These are phyloP conservation scores for Misgurnus mizolepis DNA, from an alignment of 2,113 vertebrate species.

Conservation along the genomic window DNA sequence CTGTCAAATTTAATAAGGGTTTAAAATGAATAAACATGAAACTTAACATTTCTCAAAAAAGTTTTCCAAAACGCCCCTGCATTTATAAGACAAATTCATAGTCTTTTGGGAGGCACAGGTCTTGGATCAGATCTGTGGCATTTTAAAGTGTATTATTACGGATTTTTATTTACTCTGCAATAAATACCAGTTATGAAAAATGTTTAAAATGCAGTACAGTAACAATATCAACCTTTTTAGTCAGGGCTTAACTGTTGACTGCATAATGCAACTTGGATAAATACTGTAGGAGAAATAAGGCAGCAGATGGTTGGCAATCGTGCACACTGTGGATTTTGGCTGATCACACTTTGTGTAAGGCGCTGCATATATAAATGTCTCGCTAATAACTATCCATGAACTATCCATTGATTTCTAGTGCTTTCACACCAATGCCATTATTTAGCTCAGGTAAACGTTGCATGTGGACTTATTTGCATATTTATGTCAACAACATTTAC, in stretches of 20 bases:
- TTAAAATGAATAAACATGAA: neutral
- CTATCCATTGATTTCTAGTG: too few relatives aligned
- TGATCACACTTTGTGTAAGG: slow-evolving; percentile 15
- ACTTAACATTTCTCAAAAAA: neutral
- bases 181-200: neutral
- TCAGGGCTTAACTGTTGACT: too few relatives aligned
- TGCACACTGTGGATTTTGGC: neutral
- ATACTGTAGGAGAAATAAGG: neutral
- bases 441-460: too few relatives aligned
- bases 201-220: neutral
- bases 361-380: neutral
- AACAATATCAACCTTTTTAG: too few relatives aligned
- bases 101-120: neutral
- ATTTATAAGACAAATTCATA: neutral
- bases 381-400: too few relatives aligned
- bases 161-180: neutral
- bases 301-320: slow-evolving; percentile 19
- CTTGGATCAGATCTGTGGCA: neutral
- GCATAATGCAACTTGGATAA: neutral
- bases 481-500: too few relatives aligned
- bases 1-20: neutral
- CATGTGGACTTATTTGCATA: too few relatives aligned
- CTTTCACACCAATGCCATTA: too few relatives aligned
- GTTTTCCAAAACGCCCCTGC: neutral
- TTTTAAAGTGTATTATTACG: too few relatives aligned